Evolutionary conservation across 92 coral and sea anemone species (phyloP).

Genomic region (Zoanthus sociatus): DNA sequence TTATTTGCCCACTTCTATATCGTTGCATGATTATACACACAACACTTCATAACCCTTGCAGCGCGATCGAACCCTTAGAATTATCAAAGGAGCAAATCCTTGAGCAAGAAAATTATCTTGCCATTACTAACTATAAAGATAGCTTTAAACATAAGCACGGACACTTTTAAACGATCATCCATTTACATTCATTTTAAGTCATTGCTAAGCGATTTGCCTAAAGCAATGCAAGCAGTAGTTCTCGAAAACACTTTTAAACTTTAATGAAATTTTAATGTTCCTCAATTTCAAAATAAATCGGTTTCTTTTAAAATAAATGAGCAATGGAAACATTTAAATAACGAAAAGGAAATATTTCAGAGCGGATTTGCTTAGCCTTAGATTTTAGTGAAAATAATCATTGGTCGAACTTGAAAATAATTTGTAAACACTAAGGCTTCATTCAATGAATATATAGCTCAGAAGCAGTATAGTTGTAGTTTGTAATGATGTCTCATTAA

Average conservation of each 20-base stretch:
- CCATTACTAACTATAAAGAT: constrained; percentile 3
- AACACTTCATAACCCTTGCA: constrained; percentile 28
- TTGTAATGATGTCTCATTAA: too few species aligned
- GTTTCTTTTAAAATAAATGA: background rate
- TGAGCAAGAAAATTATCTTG: constrained; percentile 5
- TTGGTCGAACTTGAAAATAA: too few species aligned
- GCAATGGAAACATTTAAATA: too few species aligned
- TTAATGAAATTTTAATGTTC: background rate
- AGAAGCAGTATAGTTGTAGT: too few species aligned
- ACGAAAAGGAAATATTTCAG: too few species aligned
- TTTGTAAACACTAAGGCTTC: too few species aligned
- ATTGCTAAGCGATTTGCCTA: background rate
- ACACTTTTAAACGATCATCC: constrained; percentile 10
- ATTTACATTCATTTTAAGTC: background rate
- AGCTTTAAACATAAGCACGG: constrained; percentile 17
- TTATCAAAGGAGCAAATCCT: constrained; percentile 4
- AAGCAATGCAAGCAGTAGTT: background rate
- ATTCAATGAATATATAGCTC: too few species aligned
- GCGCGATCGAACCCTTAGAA: background rate
- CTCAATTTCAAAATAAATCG: background rate
- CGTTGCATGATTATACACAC: background rate
- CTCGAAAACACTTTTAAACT: background rate
- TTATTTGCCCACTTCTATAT: background rate
- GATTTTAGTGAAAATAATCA: background rate
- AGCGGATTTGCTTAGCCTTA: background rate